Base-by-base conservation (phyloP, 2,888 invertebrate species). In the Amphipoea oculea region DNA sequence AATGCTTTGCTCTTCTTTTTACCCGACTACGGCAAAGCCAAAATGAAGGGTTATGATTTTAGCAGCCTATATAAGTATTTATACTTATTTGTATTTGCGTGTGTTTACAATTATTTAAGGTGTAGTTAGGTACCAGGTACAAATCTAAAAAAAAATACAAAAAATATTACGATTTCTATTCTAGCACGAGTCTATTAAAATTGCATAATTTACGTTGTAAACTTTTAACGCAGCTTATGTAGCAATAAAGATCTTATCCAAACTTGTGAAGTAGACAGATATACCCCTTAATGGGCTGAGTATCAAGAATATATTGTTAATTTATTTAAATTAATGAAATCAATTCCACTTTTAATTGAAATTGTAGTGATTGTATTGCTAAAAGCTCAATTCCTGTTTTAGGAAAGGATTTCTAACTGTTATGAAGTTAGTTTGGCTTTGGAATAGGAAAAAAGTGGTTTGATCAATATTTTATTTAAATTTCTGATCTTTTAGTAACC, bases 281-380 rank as follows among this genome's bases (percentile, higher is more conserved):
- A 79, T 74, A 72, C 81, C 77, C 80, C 81, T 71, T 88, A 90
- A 89, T 89, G 83, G 85, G 78, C 83, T 81, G 77, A 86, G 88
- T 84, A 89, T 90, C 89, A 81, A 79, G 86, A 90, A 90, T 84
- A 86, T 89, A 93, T 92, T 91, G 94, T 91, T 92, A 94, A 94
- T 95, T 95, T 95, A 95, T 95, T 95, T 91, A 94, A 95, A 95
- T 95, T 89, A 88, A 82, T 73, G 83, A 90, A 89, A 93, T 92
- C 87, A 89, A 92, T 92, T 92, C 86, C 51, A 79, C 81, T 87
- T 40, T n/a, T 90, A 88, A 89, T 90, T 91, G 82, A 87, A 86
- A 83, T 84, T 70, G 78, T 86, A 88, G 86, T 89, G 89, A 90
- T 90, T 91, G 86, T 89, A 90, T 90, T 83, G 84, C 85, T 88